phyloP scores from a whole-genome alignment of 2,888 invertebrate genomes.

The Adineta ricciae region DNA sequence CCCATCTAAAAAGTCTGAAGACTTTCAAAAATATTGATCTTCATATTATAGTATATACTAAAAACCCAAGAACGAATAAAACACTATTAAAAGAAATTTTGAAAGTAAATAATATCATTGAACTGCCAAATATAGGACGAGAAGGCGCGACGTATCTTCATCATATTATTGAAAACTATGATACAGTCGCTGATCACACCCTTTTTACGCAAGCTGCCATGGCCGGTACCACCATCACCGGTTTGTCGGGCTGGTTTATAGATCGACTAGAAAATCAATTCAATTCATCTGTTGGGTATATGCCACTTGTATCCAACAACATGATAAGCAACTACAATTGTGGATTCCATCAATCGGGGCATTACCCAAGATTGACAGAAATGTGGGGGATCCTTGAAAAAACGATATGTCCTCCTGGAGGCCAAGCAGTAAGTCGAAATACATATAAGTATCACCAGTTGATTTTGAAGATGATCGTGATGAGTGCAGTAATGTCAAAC shows the following conservation, averaged over 20 bases:
- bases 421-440: not conserved
- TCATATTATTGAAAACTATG: not conserved
- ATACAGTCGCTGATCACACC: not conserved
- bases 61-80: too few species aligned
- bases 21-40: too few species aligned
- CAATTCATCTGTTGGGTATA: not conserved
- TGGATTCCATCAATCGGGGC: accelerated
- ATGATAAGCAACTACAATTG: not conserved
- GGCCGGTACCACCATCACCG: not conserved
- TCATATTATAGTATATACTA: too few species aligned
- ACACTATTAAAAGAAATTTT: too few species aligned
- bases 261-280: not conserved
- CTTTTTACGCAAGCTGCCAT: not conserved
- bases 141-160: not conserved
- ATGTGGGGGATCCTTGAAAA: not conserved
- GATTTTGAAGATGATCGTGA: too few species aligned
- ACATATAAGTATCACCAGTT: too few species aligned
- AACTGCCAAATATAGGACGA: too few species aligned
- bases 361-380: not conserved
- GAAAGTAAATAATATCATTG: too few species aligned
- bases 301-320: not conserved
- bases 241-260: not conserved
- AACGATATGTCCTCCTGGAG: not conserved
- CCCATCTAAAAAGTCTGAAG: too few species aligned
- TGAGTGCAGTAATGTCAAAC: too few species aligned